A percentile compares a stretch with the other conserved stretches of the same genome.
These are phyloP conservation scores for Rhagium mordax DNA, from an alignment of 2,888 invertebrate species.

Conservation along the genomic window DNA sequence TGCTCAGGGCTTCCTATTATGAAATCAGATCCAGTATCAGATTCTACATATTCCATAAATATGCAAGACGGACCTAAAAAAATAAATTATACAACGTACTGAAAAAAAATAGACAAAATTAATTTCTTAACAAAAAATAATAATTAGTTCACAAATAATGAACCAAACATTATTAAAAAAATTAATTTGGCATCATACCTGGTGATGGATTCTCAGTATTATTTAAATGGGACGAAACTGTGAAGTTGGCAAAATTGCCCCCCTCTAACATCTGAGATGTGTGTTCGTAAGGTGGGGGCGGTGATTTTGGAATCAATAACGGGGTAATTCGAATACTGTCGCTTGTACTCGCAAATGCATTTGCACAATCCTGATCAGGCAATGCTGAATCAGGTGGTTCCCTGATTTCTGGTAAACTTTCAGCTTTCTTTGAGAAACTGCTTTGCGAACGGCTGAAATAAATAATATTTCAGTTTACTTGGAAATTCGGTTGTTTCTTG, in stretches of 20 bases:
- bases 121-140: too few species aligned
- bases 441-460: background rate
- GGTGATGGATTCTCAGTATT: background rate
- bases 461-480: background rate
- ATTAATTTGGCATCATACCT: background rate
- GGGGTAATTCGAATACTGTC: conserved; percentile 48
- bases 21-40: background rate
- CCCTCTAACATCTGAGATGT: background rate
- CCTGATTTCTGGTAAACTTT: background rate
- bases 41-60: background rate
- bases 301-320: conserved; percentile 54
- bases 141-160: too few species aligned
- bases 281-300: conserved; percentile 56
- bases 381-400: background rate
- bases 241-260: background rate
- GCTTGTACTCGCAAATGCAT: conserved; percentile 43
- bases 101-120: too few species aligned
- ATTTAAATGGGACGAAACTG: background rate
- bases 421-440: background rate
- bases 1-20: conserved; percentile 2
- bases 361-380: conserved; percentile 9
- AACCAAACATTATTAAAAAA: too few species aligned
- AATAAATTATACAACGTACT: background rate
- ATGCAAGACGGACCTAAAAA: conserved; percentile 4
- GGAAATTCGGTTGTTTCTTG: too few species aligned